A percentile compares a stretch with the other conserved stretches of the same genome.
phyloP scores from a whole-genome alignment of 1,140 invertebrate species.

The Prorops nasuta region DNA sequence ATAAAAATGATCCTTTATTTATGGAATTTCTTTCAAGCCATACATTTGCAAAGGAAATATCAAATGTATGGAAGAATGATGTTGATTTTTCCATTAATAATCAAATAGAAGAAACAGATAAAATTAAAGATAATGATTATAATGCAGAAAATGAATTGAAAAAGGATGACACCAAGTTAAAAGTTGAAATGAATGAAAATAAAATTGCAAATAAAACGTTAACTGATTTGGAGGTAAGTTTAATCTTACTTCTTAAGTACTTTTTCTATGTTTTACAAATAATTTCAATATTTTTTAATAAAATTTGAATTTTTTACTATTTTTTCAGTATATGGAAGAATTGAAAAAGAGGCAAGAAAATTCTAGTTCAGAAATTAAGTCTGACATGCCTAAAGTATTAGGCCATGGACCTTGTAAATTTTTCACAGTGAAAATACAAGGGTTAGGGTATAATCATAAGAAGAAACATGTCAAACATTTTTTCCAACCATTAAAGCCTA shows the following conservation, averaged over 20 bases:
- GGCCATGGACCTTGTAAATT: slow-evolving; percentile 56
- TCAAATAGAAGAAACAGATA: slow-evolving; percentile 33
- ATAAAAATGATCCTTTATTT: slow-evolving; percentile 87
- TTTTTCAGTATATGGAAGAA: slow-evolving; percentile 63
- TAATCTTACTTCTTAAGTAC: neutral
- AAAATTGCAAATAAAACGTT: slow-evolving; percentile 67
- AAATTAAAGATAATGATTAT: slow-evolving; percentile 38
- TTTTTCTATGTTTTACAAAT: slow-evolving; percentile 10
- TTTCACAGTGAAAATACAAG: slow-evolving; percentile 66
- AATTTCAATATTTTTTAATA: slow-evolving; percentile 18
- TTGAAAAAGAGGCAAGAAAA: slow-evolving; percentile 45
- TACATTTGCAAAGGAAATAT: slow-evolving; percentile 60
- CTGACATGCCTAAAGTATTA: slow-evolving; percentile 32
- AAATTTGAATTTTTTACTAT: neutral
- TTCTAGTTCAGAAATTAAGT: slow-evolving; percentile 1
- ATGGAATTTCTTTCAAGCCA: slow-evolving; percentile 84
- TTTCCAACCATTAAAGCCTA: slow-evolving; percentile 76
- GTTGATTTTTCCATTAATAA: no score
- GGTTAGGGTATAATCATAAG: slow-evolving; percentile 69
- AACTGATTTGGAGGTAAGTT: slow-evolving; percentile 69
- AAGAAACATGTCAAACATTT: slow-evolving; percentile 84
- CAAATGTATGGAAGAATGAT: slow-evolving; percentile 79
- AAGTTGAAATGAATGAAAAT: slow-evolving; percentile 37
- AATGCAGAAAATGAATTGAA: slow-evolving; percentile 46
- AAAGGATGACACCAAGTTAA: slow-evolving; percentile 27